Evolutionary conservation across 1,140 invertebrate genomes (phyloP), one percentile per base, ranked within the genome.

Genomic region (Bombus sibiricus): DNA sequence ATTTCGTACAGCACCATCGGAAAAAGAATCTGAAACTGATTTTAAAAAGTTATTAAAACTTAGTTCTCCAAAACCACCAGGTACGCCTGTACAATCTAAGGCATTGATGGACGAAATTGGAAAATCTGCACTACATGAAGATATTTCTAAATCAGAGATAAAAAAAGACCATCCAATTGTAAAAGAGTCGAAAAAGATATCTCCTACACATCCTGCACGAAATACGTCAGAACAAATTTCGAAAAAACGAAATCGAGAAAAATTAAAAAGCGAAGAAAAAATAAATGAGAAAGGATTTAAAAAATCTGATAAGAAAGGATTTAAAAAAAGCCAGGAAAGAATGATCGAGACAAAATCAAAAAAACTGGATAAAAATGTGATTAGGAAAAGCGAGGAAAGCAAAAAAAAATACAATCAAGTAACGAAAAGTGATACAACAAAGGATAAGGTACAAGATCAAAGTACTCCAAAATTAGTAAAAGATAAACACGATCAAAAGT

Each of bases 31-130:
- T 1, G 53, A 82, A 62, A 83, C 84, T 6, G 89, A 92, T 34
- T 91, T 90, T 71, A 87, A 88, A 72, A 62, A 59, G 9, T 72
- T 68, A n/a, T 41, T 89, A 59, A 91, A 91, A 37, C 73, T 92
- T 10, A 86, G 83, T 39, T 39, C 86, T 39, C 75, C 88, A 64
- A 47, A 66, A 77, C 72, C 39, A 57, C 47, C 62, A 18, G 22
- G 68, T 10, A 73, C 43, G 0, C 69, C 79, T 32, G 37, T 34
- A n/a, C 34, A 28, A 28, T 82, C 78, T 37, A 72, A 41, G 15
- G 2, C 15, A 75, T 34, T 41, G 28, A 64, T 81, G 59, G 1
- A 37, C 3, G 13, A 32, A 53, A 37, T 1, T n/a, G 28, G 62
- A 62, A 41, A 74, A 34, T 15, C 32, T 59, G 13, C 22, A 34